A percentile compares a stretch with the other conserved stretches of the same genome.
Conservation (phyloP, 2,888 invertebrate species). For the Cheilosia pagana region DNA sequence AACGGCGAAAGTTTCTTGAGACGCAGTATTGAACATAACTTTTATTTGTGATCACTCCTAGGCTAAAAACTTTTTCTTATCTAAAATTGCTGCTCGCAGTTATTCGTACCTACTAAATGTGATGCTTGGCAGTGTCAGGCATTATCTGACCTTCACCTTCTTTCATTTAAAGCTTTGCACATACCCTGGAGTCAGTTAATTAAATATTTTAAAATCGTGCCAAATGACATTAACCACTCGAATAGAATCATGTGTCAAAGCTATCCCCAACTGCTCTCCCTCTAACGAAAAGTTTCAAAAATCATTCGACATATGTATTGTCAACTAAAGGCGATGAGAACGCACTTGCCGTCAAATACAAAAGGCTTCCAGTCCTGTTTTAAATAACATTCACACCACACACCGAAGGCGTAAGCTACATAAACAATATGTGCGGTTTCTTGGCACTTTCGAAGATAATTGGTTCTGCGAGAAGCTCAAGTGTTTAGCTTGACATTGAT, state of each 20-base stretch:
- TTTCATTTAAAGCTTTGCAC: no score
- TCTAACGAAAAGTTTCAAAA: background rate
- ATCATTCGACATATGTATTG: background rate
- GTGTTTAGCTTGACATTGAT: constrained; percentile 61
- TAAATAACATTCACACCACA: constrained; percentile 5
- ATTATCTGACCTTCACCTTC: no score
- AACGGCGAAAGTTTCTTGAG: no score
- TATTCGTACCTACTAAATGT: no score
- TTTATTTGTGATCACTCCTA: no score
- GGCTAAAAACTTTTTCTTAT: no score
- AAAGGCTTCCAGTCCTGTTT: constrained; percentile 6
- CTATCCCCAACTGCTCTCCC: background rate
- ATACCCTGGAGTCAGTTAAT: no score
- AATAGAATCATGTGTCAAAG: background rate
- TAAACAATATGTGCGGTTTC: background rate
- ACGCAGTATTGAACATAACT: no score
- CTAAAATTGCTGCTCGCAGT: no score
- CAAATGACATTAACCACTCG: no score
- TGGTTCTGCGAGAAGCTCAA: constrained; percentile 39
- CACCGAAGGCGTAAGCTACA: background rate
- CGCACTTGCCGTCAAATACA: constrained; percentile 28
- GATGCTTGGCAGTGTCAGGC: no score
- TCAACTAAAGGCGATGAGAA: background rate
- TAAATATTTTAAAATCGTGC: no score
- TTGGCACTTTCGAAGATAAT: constrained; percentile 35